A percentile compares a stretch with the other conserved stretches of the same genome.
phyloP scores from a whole-genome alignment of 2,797 vertebrate species.

The Squalus acanthias region DNA sequence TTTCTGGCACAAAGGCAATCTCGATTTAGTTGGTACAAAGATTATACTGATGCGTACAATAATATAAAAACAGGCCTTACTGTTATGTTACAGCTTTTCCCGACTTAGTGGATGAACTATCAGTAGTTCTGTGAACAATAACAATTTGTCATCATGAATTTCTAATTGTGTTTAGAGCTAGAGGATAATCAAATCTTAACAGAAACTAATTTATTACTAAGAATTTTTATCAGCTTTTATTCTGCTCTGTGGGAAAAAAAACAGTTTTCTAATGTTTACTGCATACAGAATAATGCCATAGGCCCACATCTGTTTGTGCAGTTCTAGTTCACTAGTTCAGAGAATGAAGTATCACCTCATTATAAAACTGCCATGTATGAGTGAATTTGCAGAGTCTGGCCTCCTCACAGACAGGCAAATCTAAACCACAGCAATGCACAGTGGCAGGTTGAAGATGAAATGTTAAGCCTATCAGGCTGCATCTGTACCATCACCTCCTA shows the following conservation, averaged over 20 bases:
- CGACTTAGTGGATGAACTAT: not conserved
- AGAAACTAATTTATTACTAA: slow-evolving; percentile 17
- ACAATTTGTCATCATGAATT: slow-evolving; percentile 11
- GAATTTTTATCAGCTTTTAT: not conserved
- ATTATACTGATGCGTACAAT: not conserved
- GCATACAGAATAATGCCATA: slow-evolving; percentile 40
- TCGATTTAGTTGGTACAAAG: not conserved
- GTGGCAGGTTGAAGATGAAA: slow-evolving; percentile 47
- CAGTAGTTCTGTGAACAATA: not conserved
- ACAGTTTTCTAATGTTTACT: not conserved
- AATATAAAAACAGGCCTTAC: not conserved
- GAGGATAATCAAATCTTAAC: slow-evolving; percentile 28
- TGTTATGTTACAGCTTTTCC: not conserved
- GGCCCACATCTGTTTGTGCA: slow-evolving; percentile 52
- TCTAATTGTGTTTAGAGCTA: slow-evolving; percentile 22
- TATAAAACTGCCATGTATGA: slow-evolving; percentile 56
- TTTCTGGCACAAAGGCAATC: not conserved
- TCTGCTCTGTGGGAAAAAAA: not conserved
- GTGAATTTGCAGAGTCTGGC: slow-evolving; percentile 52
- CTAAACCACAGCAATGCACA: slow-evolving; percentile 45
- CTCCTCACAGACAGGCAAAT: slow-evolving; percentile 49
- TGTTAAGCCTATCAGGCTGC: slow-evolving; percentile 49
- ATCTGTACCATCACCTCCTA: slow-evolving; percentile 50
- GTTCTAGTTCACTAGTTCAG: slow-evolving; percentile 57
- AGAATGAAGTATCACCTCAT: slow-evolving; percentile 62